Percentiles rank a stretch among this genome's conserved stretches.
These are phyloP conservation scores for Chelon labrosus DNA, from an alignment of 2,797 vertebrate genomes.

Conservation along the genomic window DNA sequence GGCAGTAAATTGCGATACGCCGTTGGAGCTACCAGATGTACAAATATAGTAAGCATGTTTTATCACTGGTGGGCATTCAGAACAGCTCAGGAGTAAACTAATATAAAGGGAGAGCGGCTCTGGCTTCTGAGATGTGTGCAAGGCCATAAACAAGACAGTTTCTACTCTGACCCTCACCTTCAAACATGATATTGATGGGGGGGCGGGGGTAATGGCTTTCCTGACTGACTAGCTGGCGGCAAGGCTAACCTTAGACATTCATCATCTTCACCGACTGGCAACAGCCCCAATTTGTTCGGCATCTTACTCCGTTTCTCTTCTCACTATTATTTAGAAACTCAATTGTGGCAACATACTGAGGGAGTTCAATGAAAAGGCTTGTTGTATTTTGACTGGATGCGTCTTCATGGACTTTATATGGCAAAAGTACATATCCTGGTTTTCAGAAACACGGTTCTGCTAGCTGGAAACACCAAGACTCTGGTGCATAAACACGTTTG, in stretches of 20 bases:
- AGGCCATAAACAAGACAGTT: slow-evolving; percentile 31
- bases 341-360: not conserved
- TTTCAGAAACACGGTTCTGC: too few relatives aligned
- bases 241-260: slow-evolving; percentile 43
- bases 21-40: not conserved
- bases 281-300: slow-evolving; percentile 5
- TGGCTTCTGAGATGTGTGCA: not conserved
- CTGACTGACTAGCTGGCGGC: slow-evolving; percentile 37
- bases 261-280: slow-evolving; percentile 29
- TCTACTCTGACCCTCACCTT: slow-evolving; percentile 31
- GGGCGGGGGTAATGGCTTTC: slow-evolving; percentile 29
- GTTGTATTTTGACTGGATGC: not conserved
- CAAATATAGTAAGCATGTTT: slow-evolving; percentile 22
- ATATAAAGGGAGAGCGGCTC: not conserved
- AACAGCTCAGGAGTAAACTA: slow-evolving; percentile 18
- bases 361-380: not conserved
- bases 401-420: too few relatives aligned
- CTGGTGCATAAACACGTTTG: too few relatives aligned
- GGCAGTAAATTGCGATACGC: not conserved
- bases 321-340: not conserved
- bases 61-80: slow-evolving; percentile 26
- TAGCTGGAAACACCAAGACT: too few relatives aligned
- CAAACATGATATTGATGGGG: slow-evolving; percentile 3
- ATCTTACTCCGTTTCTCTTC: not conserved
- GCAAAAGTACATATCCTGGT: too few relatives aligned